phyloP scores from a whole-genome alignment of 2,888 invertebrate species.

The Acholoe squamosa region DNA sequence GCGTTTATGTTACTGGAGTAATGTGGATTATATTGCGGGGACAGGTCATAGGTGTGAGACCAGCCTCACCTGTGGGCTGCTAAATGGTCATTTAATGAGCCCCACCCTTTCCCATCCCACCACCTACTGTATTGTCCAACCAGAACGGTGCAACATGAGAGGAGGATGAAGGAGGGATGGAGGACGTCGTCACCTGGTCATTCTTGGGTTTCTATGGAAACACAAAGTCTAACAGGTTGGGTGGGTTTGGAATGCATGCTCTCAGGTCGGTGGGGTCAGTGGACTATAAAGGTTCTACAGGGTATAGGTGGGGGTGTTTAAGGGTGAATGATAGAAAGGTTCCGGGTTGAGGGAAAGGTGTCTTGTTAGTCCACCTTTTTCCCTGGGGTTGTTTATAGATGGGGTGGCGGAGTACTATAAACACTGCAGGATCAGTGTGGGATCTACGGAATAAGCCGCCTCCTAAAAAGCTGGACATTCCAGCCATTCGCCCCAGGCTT shows the following conservation, averaged over 20 bases:
- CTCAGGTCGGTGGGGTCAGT: background rate
- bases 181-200: conserved; percentile 18
- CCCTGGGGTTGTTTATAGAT: background rate
- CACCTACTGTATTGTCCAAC: background rate
- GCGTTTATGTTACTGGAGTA: background rate
- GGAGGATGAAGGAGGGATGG: background rate
- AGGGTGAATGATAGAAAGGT: no score
- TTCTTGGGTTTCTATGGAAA: background rate
- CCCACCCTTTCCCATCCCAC: background rate
- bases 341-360: no score
- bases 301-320: no score
- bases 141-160: background rate
- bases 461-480: no score
- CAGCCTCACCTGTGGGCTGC: background rate
- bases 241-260: background rate
- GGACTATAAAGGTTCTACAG: background rate
- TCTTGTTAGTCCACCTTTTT: background rate
- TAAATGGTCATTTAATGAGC: conserved; percentile 35
- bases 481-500: no score
- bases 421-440: background rate
- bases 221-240: background rate
- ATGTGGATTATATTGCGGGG: background rate
- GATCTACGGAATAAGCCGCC: background rate
- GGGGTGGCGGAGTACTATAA: conserved; percentile 18
- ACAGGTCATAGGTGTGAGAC: conserved; percentile 17